Conservation (phyloP, 1,140 invertebrate genomes). For the Drosophila rufa region DNA sequence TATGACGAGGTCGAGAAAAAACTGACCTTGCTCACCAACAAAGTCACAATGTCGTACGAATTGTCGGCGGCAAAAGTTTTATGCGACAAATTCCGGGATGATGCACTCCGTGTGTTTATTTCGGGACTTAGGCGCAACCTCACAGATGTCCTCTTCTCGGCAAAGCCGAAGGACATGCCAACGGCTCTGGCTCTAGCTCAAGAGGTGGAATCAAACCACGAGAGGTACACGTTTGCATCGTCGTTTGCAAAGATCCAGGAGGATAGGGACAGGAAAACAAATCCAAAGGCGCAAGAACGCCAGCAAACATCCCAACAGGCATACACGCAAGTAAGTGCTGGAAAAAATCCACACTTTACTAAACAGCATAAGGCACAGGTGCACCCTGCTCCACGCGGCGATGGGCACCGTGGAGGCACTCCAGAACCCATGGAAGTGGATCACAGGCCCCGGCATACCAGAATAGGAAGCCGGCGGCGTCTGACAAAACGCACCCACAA, state of each 20-base stretch:
- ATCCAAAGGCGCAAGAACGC: slow-evolving; percentile 10
- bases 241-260: too few relatives aligned
- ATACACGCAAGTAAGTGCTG: slow-evolving; percentile 2
- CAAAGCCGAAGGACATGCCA: too few relatives aligned
- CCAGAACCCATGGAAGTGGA: slow-evolving; percentile 33
- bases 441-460: slow-evolving; percentile 6
- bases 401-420: slow-evolving; percentile 1
- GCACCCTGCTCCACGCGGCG: background rate
- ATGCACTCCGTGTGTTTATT: slow-evolving; percentile 9
- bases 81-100: slow-evolving; percentile 28
- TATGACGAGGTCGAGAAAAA: slow-evolving; percentile 45
- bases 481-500: background rate
- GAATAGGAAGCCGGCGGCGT: slow-evolving; percentile 9
- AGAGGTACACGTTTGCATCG: too few relatives aligned
- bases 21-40: slow-evolving; percentile 42
- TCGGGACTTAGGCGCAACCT: too few relatives aligned
- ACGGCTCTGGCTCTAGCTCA: too few relatives aligned
- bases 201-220: too few relatives aligned
- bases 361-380: slow-evolving; percentile 17
- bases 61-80: slow-evolving; percentile 7
- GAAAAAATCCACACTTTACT: slow-evolving; percentile 24
- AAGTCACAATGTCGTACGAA: slow-evolving; percentile 33
- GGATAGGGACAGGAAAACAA: background rate
- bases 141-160: too few relatives aligned
- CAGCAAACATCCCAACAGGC: slow-evolving; percentile 7